Evolutionary conservation across 1,140 invertebrate genomes (phyloP), one percentile per base, ranked within the genome.

Genomic region (Doryteuthis pealeii): DNA sequence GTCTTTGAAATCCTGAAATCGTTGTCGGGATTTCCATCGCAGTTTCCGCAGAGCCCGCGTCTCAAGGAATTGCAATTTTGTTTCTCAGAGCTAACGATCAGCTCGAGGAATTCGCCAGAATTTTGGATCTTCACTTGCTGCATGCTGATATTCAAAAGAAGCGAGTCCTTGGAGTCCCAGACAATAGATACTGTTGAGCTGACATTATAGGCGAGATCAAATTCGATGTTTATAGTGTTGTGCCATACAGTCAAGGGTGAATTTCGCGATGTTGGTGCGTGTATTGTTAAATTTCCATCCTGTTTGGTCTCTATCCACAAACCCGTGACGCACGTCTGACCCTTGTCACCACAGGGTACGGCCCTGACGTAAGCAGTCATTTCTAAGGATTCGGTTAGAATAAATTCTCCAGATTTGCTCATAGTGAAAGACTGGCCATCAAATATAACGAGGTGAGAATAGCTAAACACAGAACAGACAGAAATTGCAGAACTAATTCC

Each of bases 401-500:
- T 28, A 58, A 76, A 79, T 67, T 78, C 76, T 35, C 80, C 76
- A 15, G 73, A 49, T 18, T 33, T 77, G 33, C 74, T 70, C 22
- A 82, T 54, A 40, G 45, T 43, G 49, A 70, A 80, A 2, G 76
- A 71, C 58, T 81, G 79, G 33, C 80, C 80, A 69, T 81, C 80
- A 76, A 81, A 80, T 76, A 80, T 78, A 58, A 77, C 72, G 43
- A 75, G 70, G 62, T 79, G 74, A 35, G 75, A 73, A 30, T 76
- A 58, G 12, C 80, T 77, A 74, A 69, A 79, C 8, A 77, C 33
- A 2, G 31, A 70, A 66, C 78, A 80, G 15, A 81, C 72, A 14
- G 67, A 32, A 33, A 40, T 40, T 3, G 28, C 71, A 35, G 67
- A 49, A 30, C 54, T 71, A 54, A 32, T 26, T 5, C 67, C 65